A percentile compares a stretch with the other conserved stretches of the same genome.
These are phyloP conservation scores for Drosophila mayri DNA, from an alignment of 1,140 invertebrate species.

Conservation along the genomic window DNA sequence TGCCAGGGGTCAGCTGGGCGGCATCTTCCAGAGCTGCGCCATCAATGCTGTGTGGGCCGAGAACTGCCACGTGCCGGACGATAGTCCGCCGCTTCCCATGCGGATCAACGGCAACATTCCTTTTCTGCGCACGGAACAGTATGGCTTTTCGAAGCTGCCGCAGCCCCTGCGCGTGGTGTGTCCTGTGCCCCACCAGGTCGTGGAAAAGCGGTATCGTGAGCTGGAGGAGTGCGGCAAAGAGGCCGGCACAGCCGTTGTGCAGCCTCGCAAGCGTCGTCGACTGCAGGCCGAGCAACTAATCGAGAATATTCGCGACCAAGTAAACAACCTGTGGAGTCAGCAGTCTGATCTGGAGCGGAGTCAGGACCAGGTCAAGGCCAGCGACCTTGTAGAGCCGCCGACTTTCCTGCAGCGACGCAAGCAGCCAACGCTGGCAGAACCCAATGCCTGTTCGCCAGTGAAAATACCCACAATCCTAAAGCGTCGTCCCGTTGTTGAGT, in stretches of 20 bases:
- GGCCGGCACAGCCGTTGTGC: neutral
- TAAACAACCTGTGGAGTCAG: neutral
- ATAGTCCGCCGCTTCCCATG: too few species aligned
- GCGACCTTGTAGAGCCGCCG: slow-evolving; percentile 31
- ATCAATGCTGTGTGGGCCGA: slow-evolving; percentile 69
- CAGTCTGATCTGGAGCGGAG: neutral
- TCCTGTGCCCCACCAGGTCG: slow-evolving; percentile 47
- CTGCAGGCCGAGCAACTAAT: slow-evolving; percentile 47
- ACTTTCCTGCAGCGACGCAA: slow-evolving; percentile 15
- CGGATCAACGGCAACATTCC: slow-evolving; percentile 59
- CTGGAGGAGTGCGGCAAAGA: neutral
- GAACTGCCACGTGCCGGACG: neutral
- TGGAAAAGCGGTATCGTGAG: slow-evolving; percentile 51
- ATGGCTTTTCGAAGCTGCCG: slow-evolving; percentile 5
- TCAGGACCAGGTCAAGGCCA: neutral
- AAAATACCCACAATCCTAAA: slow-evolving; percentile 34
- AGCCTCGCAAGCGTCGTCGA: slow-evolving; percentile 53
- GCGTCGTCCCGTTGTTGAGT: neutral
- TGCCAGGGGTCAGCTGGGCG: slow-evolving; percentile 52
- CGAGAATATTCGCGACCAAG: slow-evolving; percentile 28
- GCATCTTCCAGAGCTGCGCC: slow-evolving; percentile 72
- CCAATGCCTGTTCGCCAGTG: neutral
- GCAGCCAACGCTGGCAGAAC: too few species aligned
- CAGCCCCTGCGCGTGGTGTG: slow-evolving; percentile 18
- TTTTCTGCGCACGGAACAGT: slow-evolving; percentile 61